Evolutionary conservation across 2,797 vertebrate species (phyloP), one percentile per base, ranked within the genome.

Genomic region (Lagothrix lagotricha): DNA sequence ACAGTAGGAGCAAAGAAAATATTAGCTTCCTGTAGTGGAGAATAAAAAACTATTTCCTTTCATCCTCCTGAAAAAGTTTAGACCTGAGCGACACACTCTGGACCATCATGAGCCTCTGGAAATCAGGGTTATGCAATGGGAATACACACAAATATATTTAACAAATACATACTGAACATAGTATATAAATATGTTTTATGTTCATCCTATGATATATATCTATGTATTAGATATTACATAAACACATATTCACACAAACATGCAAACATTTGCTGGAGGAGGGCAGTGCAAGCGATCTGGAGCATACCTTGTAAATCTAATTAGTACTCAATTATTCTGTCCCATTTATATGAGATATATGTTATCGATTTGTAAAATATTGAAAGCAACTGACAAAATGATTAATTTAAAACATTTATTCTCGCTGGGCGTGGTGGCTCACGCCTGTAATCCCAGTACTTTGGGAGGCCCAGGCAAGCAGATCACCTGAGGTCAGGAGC

Each of bases 361-460:
- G 10, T 76, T 26, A 87, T 48, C 6, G 30, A 67, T 46, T 50
- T 52, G 17, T 70, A 87, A 76, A 90, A 11, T 91, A 11, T 24
- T 85, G 14, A 95, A 85, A 76, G 19, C 26, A 93, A 57, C 11
- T 82, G 24, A 86, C 13, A 64, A 87, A 36, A 93, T 36, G 36
- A 79, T 89, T 83, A 86, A 94, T 67, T 93, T 73, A 83, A 52
- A 95, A 83, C 22, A 90, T 86, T 67, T 81, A 86, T 41, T 85
- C 73, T 67, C 33, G 61, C 61, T 33, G 61, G 61, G 7, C 7
- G 2, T 15, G 15, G 61, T n/a, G 33, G 33, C 33, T 67, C 64
- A 67, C 2, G 15, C 33, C 64, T 67, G 33, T n/a, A 67, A n/a
- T 67, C 33, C 33, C 64, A 67, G 64, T 30, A 67, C 64, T 67